phyloP scores from a whole-genome alignment of 2,113 vertebrate genomes.

The Gadus macrocephalus region DNA sequence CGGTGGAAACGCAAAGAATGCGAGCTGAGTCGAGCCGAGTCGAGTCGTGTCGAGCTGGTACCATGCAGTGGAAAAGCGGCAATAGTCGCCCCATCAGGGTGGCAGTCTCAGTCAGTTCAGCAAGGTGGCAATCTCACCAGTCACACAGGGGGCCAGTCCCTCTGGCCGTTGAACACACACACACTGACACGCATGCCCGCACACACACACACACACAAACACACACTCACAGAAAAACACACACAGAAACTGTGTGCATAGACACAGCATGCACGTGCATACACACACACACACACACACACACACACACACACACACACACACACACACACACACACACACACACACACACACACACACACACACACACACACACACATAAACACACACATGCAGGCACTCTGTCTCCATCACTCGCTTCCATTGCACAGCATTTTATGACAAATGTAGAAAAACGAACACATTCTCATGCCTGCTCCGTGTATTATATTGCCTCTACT shows the following conservation, averaged over 20 bases:
- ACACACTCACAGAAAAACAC: neutral
- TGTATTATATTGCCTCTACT: neutral
- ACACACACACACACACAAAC: neutral
- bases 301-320: constrained; percentile 7
- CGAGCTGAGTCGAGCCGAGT: no score
- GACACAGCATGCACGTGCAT: neutral
- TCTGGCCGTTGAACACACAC: neutral
- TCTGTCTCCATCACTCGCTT: neutral
- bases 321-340: constrained; percentile 9
- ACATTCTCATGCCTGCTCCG: neutral
- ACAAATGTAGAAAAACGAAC: neutral
- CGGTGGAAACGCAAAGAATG: no score
- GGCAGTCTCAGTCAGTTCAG: no score
- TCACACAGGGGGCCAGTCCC: no score
- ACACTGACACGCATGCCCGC: neutral
- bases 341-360: neutral
- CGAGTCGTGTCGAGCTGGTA: no score
- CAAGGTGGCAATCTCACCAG: no score
- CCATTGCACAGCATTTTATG: neutral
- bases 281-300: neutral
- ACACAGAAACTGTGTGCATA: neutral
- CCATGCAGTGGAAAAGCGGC: no score
- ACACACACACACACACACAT: constrained; percentile 3
- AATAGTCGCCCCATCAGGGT: no score
- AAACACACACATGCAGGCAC: neutral